These are phyloP conservation scores for Acrobasis suavella DNA, from an alignment of 2,888 invertebrate species.

Conservation along the genomic window DNA sequence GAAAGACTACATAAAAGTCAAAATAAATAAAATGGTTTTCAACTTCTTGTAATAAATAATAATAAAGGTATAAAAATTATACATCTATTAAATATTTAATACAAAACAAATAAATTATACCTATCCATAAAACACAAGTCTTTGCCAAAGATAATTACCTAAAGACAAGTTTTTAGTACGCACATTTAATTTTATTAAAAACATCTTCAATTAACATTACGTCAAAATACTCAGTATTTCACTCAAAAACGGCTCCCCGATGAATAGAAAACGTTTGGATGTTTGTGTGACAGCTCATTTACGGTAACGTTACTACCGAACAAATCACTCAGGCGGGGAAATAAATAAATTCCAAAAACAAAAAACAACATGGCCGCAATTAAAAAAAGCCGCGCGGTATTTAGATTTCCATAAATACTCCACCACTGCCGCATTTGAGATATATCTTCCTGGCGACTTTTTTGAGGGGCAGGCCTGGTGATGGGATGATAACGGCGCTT, in stretches of 20 bases:
- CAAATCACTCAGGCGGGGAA: constrained; percentile 74
- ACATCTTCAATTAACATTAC: constrained; percentile 15
- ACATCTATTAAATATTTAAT: too few relatives aligned
- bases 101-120: too few relatives aligned
- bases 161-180: too few relatives aligned
- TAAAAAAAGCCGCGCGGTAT: constrained; percentile 74
- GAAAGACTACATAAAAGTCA: too few relatives aligned
- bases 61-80: too few relatives aligned
- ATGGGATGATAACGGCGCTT: constrained; percentile 27
- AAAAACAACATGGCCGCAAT: constrained; percentile 54
- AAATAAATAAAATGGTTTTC: too few relatives aligned
- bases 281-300: constrained; percentile 58
- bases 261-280: constrained; percentile 29
- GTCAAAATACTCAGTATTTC: constrained; percentile 21
- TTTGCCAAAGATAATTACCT: too few relatives aligned
- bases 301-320: constrained; percentile 62
- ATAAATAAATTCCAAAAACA: constrained; percentile 75
- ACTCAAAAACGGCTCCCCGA: constrained; percentile 44
- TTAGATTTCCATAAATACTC: constrained; percentile 81
- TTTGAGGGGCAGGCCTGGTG: constrained; percentile 39
- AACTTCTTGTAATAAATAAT: too few relatives aligned
- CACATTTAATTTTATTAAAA: background rate
- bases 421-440: constrained; percentile 62
- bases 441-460: constrained; percentile 74
- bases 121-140: too few relatives aligned